phyloP scores from a whole-genome alignment of 2,888 invertebrate species.

The Caenorhabditis japonica region DNA sequence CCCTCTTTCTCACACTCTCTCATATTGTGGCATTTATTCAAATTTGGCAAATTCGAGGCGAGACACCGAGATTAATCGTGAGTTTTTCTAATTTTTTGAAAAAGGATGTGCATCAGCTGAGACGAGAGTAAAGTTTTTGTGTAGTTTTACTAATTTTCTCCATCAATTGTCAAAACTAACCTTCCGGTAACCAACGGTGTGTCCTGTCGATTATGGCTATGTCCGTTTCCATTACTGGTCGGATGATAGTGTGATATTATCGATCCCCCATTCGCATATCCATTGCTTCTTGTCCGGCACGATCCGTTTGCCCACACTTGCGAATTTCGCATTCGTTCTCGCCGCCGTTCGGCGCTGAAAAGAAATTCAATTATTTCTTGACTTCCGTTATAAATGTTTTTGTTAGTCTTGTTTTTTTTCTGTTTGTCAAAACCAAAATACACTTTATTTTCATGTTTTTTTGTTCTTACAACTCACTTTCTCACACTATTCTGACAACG shows the following conservation, averaged over 20 bases:
- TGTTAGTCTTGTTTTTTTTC: slow-evolving; percentile 4
- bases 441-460: too few species aligned
- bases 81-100: too few species aligned
- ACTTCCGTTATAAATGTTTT: slow-evolving; percentile 4
- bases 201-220: slow-evolving; percentile 43
- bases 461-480: slow-evolving; percentile 57
- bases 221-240: slow-evolving; percentile 39
- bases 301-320: slow-evolving; percentile 63
- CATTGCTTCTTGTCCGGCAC: slow-evolving; percentile 54
- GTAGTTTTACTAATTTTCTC: too few species aligned
- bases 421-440: too few species aligned
- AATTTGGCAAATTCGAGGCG: too few species aligned
- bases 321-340: slow-evolving; percentile 57
- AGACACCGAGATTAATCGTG: too few species aligned
- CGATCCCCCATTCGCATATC: slow-evolving; percentile 58
- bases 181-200: slow-evolving; percentile 47
- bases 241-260: slow-evolving; percentile 52
- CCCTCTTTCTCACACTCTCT: too few species aligned
- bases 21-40: too few species aligned
- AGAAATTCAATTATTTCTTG: neutral
- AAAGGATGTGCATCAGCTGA: too few species aligned
- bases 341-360: slow-evolving; percentile 60
- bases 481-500: slow-evolving; percentile 69
- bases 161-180: neutral
- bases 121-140: too few species aligned